Evolutionary conservation across 2,888 invertebrate species (phyloP).

Genomic region (Philhelius pedissequus): DNA sequence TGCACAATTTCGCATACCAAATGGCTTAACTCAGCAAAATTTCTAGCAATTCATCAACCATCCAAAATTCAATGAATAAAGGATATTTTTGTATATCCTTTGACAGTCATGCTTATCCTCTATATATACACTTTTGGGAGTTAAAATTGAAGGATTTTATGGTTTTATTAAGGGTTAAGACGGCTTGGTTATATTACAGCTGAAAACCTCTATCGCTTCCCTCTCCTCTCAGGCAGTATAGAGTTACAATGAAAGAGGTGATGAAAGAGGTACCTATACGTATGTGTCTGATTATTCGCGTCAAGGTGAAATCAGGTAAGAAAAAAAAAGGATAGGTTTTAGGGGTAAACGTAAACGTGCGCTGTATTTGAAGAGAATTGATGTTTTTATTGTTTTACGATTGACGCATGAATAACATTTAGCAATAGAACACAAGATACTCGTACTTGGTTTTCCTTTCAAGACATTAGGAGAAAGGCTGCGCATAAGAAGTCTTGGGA

Average conservation of each 20-base stretch:
- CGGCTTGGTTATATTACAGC: conserved; percentile 34
- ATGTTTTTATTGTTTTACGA: conserved; percentile 65
- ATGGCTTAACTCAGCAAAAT: background rate
- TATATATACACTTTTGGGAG: conserved; percentile 36
- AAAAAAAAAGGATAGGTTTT: conserved; percentile 10
- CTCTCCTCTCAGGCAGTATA: conserved; percentile 27
- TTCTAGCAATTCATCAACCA: conserved; percentile 32
- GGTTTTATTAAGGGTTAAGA: conserved; percentile 77
- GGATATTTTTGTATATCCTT: conserved; percentile 17
- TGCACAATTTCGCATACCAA: conserved; percentile 48
- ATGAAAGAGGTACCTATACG: conserved; percentile 39
- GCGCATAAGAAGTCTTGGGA: background rate
- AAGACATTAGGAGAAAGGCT: background rate
- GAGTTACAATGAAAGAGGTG: conserved; percentile 65
- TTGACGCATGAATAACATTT: conserved; percentile 33
- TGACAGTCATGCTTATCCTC: conserved; percentile 31
- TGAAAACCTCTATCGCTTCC: conserved; percentile 41
- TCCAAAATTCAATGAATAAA: conserved; percentile 7
- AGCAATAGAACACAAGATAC: background rate
- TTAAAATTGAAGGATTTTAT: conserved; percentile 75
- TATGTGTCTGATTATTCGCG: background rate
- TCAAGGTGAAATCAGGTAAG: conserved; percentile 44
- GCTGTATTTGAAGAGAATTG: conserved; percentile 43
- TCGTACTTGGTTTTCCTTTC: background rate
- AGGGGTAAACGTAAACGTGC: conserved; percentile 36